Base-by-base conservation (phyloP, 2,797 vertebrate genomes). In the Lepus townsendii region DNA sequence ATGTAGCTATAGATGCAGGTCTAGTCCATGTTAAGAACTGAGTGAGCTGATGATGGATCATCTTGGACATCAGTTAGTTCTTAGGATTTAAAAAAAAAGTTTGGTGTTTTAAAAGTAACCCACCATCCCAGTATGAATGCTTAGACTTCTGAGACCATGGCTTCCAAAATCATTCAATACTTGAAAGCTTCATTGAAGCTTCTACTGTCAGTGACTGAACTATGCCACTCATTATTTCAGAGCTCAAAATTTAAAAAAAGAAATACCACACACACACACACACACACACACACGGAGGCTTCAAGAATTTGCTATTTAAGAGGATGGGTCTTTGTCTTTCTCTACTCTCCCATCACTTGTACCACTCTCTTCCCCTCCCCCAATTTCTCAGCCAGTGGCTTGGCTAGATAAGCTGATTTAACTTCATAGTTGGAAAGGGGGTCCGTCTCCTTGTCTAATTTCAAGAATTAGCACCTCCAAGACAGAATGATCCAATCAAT, bases 401-500 rank as follows among this genome's bases (percentile, higher is more conserved):
- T 96, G 42, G 52, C 89, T 89, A 73, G 69, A 91, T 85, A 32
- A 57, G 16, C 14, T 57, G 19, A 57, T 57, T 16, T 60, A 87
- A 95, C 47, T 91, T 94, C 19, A 3, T 60, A 89, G 72, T 1
- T 88, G 68, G 93, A 93, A 93, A 47, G 88, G 88, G 50, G 52
- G 76, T 93, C 69, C 35, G 93, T 82, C 84, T 19, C 95, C 26
- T n/a, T 77, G 27, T 47, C 47, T 88, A 10, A 7, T 90, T 95
- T 95, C 54, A 88, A 95, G 90, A 96, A 97, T 96, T 97, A 98
- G 97, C 97, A 97, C 97, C 98, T 95, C 96, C 62, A 84, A 95
- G 77, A 90, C 90, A 96, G 97, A 94, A 85, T 95, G 96, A 96
- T 95, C n/a, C 71, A 57, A 20, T 57, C 63, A n/a, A 87, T 80